Evolutionary conservation across 2,888 invertebrate genomes (phyloP).

Genomic region (Zeuzera pyrina): DNA sequence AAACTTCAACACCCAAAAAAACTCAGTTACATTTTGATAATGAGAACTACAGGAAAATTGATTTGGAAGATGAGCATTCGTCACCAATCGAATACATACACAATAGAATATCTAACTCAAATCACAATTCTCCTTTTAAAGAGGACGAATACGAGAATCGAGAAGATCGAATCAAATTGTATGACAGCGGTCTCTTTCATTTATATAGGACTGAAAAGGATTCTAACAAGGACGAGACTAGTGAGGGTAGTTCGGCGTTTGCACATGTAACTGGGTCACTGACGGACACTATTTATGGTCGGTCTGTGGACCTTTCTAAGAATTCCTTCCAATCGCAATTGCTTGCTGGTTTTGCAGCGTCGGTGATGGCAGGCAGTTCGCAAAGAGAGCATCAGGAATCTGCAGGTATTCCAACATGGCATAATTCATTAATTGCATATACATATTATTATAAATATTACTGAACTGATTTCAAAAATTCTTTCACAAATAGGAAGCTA

Average conservation of each 20-base stretch:
- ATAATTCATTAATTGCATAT: too few relatives aligned
- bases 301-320: conserved; percentile 60
- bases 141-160: conserved; percentile 49
- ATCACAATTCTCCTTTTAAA: conserved; percentile 52
- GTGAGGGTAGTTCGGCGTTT: conserved; percentile 32
- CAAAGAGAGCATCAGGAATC: conserved; percentile 51
- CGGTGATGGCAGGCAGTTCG: conserved; percentile 54
- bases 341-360: conserved; percentile 54
- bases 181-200: conserved; percentile 55
- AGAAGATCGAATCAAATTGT: conserved; percentile 48
- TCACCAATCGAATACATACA: conserved; percentile 41
- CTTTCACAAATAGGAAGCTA: too few relatives aligned
- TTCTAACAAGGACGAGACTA: conserved; percentile 34
- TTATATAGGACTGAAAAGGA: conserved; percentile 49
- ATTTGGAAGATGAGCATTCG: conserved; percentile 32
- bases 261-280: conserved; percentile 36
- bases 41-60: conserved; percentile 25
- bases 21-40: conserved; percentile 22
- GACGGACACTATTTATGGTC: conserved; percentile 51
- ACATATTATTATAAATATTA: too few relatives aligned
- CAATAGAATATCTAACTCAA: conserved; percentile 37
- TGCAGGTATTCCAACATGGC: conserved; percentile 29
- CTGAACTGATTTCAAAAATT: too few relatives aligned
- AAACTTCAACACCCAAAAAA: conserved; percentile 45
- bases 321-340: conserved; percentile 57